Conservation (phyloP, 2,113 vertebrate genomes). For the Maccullochella peelii region DNA sequence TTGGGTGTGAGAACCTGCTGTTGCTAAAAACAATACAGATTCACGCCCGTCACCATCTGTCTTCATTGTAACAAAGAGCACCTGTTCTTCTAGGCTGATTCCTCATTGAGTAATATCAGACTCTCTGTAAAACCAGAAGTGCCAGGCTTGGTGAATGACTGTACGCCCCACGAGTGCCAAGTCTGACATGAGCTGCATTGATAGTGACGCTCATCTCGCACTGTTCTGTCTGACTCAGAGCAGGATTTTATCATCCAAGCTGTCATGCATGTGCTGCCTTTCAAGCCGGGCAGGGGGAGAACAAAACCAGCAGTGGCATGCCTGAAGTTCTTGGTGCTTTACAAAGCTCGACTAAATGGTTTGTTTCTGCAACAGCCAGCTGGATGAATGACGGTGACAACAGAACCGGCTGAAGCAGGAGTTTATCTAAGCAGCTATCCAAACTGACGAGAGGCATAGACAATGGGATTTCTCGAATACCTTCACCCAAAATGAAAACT, state of each 20-base stretch:
- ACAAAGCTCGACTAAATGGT: slow-evolving; percentile 43
- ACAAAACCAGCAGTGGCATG: slow-evolving; percentile 71
- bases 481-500: slow-evolving; percentile 8
- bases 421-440: slow-evolving; percentile 46
- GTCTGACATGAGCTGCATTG: slow-evolving; percentile 53
- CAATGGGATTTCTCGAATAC: slow-evolving; percentile 50
- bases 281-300: slow-evolving; percentile 28
- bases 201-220: slow-evolving; percentile 48
- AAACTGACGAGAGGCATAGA: slow-evolving; percentile 38
- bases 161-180: slow-evolving; percentile 35
- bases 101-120: slow-evolving; percentile 39
- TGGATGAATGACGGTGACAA: slow-evolving; percentile 50
- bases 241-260: slow-evolving; percentile 54
- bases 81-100: slow-evolving; percentile 34
- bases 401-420: slow-evolving; percentile 36
- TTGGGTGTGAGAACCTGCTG: slow-evolving; percentile 6
- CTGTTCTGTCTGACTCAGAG: slow-evolving; percentile 57
- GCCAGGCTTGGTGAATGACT: slow-evolving; percentile 49
- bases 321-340: slow-evolving; percentile 59
- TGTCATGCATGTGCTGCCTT: slow-evolving; percentile 52
- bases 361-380: slow-evolving; percentile 57
- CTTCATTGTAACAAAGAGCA: slow-evolving; percentile 45
- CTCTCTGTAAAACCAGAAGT: slow-evolving; percentile 64
- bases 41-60: slow-evolving; percentile 3
- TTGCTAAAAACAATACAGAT: slow-evolving; percentile 27